Percentiles rank a stretch among this genome's conserved stretches.
These are phyloP conservation scores for Paramuricea clavata DNA, from an alignment of 92 coral and sea anemone species.

Conservation along the genomic window DNA sequence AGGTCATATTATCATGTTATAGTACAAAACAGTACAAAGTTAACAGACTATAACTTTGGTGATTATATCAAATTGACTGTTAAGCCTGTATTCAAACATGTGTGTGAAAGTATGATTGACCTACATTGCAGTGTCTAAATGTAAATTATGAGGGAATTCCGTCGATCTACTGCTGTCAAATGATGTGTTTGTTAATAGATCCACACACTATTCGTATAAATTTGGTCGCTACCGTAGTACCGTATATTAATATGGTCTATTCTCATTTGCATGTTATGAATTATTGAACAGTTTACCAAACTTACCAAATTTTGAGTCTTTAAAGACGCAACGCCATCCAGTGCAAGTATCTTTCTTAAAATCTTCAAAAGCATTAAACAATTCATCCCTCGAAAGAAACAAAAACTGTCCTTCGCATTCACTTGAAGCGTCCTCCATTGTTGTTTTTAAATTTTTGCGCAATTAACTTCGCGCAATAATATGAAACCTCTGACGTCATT, in stretches of 20 bases:
- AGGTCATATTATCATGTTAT: background rate
- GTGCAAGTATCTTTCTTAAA: background rate
- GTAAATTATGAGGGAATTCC: background rate
- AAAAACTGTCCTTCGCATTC: too few species aligned
- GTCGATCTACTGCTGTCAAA: background rate
- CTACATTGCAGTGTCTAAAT: background rate
- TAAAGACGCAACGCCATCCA: background rate
- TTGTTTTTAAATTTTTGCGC: too few species aligned
- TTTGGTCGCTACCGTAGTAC: background rate
- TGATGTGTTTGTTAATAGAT: slow-evolving; percentile 1
- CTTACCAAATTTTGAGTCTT: slow-evolving; percentile 8
- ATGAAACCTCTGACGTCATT: too few species aligned
- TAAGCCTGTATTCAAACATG: background rate
- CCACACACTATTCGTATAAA: background rate
- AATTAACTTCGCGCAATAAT: too few species aligned
- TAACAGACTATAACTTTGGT: slow-evolving; percentile 11
- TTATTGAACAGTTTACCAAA: slow-evolving; percentile 4
- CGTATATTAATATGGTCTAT: background rate
- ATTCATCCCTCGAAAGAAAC: too few species aligned
- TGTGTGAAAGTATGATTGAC: slow-evolving; percentile 7
- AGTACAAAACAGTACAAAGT: background rate
- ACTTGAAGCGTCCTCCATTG: too few species aligned
- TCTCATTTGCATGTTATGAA: slow-evolving; percentile 5
- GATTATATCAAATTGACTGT: background rate
- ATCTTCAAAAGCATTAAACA: slow-evolving; percentile 10